Evolutionary conservation across 92 coral and sea anemone species (phyloP).

Genomic region (Porites cylindrica): DNA sequence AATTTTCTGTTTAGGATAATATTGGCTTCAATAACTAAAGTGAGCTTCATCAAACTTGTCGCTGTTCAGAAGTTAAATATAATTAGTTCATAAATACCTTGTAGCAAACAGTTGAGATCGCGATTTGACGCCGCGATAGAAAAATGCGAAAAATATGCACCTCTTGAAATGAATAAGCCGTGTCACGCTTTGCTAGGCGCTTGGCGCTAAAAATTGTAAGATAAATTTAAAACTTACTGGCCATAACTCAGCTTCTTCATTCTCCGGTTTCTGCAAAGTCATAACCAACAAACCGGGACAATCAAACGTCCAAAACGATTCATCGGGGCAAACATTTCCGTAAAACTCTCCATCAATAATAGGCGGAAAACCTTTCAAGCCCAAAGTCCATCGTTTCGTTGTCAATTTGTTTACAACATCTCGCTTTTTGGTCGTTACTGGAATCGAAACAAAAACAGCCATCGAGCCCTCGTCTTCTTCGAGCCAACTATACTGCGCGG

Average conservation of each 20-base stretch:
- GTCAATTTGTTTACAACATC: slow-evolving; percentile 72
- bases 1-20: slow-evolving; percentile 31
- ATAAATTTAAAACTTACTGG: slow-evolving; percentile 68
- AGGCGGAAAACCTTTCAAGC: slow-evolving; percentile 69
- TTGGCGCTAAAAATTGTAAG: not conserved
- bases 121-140: slow-evolving; percentile 30
- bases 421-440: slow-evolving; percentile 69
- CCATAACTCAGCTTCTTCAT: slow-evolving; percentile 82
- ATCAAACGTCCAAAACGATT: slow-evolving; percentile 90
- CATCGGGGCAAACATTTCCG: slow-evolving; percentile 79
- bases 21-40: slow-evolving; percentile 38
- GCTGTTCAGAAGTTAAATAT: slow-evolving; percentile 18
- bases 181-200: slow-evolving; percentile 30
- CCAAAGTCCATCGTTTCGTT: slow-evolving; percentile 76
- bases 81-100: slow-evolving; percentile 44
- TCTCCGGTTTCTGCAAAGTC: slow-evolving; percentile 84
- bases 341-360: slow-evolving; percentile 85
- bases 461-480: slow-evolving; percentile 85
- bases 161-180: not conserved
- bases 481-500: slow-evolving; percentile 85
- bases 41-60: slow-evolving; percentile 35
- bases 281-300: slow-evolving; percentile 83
- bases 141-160: not conserved
- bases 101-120: slow-evolving; percentile 7
- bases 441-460: slow-evolving; percentile 82